Percentiles rank a stretch among this genome's conserved stretches.
Evolutionary conservation across 2,113 vertebrate species (phyloP).

Genomic region (Colossoma macropomum): DNA sequence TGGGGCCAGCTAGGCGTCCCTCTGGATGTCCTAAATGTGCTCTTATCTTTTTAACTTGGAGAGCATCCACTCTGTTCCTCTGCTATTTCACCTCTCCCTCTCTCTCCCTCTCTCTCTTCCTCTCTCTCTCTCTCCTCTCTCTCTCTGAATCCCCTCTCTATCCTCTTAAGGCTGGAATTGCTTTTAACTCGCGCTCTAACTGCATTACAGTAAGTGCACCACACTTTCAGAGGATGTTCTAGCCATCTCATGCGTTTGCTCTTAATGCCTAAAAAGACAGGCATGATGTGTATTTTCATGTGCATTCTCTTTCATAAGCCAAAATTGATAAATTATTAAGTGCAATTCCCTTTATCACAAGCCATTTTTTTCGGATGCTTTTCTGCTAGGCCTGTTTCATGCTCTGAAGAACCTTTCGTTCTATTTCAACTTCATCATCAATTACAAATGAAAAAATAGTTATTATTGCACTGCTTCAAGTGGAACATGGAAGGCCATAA

Average conservation of each 20-base stretch:
- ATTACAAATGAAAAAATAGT: not conserved
- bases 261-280: not conserved
- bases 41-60: slow-evolving; percentile 43
- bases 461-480: not conserved
- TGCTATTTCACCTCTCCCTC: not conserved
- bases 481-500: not conserved
- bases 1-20: slow-evolving; percentile 13
- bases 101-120: not conserved
- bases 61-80: slow-evolving; percentile 20
- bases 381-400: not conserved
- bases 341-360: slow-evolving; percentile 8
- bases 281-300: not conserved
- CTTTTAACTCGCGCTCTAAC: slow-evolving; percentile 18
- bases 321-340: not conserved
- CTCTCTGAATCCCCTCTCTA: slow-evolving; percentile 5
- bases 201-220: slow-evolving; percentile 15
- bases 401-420: not conserved
- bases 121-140: not conserved
- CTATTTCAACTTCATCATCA: not conserved
- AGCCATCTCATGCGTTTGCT: slow-evolving; percentile 9
- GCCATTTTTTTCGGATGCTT: not conserved
- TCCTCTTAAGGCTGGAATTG: slow-evolving; percentile 16
- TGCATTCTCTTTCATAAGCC: not conserved
- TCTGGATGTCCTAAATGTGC: slow-evolving; percentile 39
- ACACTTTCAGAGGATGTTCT: slow-evolving; percentile 17